Evolutionary conservation across 2,797 vertebrate genomes (phyloP).

Genomic region (Melanotaenia pygmaea): DNA sequence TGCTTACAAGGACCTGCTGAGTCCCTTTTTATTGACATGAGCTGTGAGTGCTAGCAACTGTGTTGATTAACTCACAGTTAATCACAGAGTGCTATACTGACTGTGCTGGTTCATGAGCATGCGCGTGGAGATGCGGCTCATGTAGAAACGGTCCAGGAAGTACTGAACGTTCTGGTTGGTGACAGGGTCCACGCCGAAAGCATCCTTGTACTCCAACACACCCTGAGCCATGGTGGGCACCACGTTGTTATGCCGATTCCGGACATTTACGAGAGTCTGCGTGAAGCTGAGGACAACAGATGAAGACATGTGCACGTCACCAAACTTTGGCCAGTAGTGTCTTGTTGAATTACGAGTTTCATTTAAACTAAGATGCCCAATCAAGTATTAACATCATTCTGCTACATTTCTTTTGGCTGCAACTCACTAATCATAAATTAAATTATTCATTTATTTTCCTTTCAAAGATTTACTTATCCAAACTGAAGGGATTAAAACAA

Average conservation of each 20-base stretch:
- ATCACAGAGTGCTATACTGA: conserved; percentile 83
- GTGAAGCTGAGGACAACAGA: conserved; percentile 85
- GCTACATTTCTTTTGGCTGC: background rate
- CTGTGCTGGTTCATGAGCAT: conserved; percentile 99
- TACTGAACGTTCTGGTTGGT: conserved; percentile 98
- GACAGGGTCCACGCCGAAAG: conserved; percentile 90
- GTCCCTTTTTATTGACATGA: conserved; percentile 11
- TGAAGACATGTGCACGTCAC: background rate
- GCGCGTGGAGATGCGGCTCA: conserved; percentile 97
- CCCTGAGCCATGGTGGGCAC: conserved; percentile 98
- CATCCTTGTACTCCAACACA: conserved; percentile 94
- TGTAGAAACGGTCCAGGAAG: conserved; percentile 98
- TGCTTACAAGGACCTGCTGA: background rate
- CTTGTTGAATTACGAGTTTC: no score
- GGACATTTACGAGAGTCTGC: conserved; percentile 89
- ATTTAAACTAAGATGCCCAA: no score
- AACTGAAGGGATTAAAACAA: background rate
- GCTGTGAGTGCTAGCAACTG: conserved; percentile 37
- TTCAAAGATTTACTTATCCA: background rate
- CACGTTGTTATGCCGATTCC: conserved; percentile 95
- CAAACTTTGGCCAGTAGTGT: no score
- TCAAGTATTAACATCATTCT: background rate
- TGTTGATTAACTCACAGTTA: conserved; percentile 70
- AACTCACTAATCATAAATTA: background rate
- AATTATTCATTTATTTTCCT: background rate